These are phyloP conservation scores for Porphyrio hochstetteri DNA, from an alignment of 2,113 vertebrate genomes.

Conservation along the genomic window DNA sequence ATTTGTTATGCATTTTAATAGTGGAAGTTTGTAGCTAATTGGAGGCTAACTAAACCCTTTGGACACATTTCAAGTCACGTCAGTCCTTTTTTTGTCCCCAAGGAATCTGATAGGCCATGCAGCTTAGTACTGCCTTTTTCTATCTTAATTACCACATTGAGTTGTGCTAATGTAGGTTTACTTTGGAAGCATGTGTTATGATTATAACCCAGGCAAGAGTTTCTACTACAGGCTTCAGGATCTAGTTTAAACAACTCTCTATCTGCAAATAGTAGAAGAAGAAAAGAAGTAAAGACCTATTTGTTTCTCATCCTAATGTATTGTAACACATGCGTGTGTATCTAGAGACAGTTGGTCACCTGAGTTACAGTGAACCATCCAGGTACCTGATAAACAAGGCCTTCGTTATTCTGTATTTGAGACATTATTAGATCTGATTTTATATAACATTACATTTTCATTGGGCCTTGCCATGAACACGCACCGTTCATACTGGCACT, in stretches of 20 bases:
- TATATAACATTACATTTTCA: neutral
- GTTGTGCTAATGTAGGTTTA: constrained; percentile 71
- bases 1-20: constrained; percentile 83
- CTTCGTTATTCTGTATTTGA: neutral
- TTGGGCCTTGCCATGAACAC: neutral
- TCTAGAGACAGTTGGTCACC: neutral
- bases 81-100: constrained; percentile 70
- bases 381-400: neutral
- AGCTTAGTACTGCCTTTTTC: constrained; percentile 75
- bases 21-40: constrained; percentile 84
- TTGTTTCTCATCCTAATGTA: neutral
- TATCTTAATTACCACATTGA: constrained; percentile 85
- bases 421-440: neutral
- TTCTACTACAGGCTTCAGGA: constrained; percentile 14
- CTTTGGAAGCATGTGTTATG: constrained; percentile 63
- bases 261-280: constrained; percentile 7
- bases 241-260: constrained; percentile 27
- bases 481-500: neutral
- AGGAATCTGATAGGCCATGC: constrained; percentile 71
- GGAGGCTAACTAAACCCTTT: constrained; percentile 82
- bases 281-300: neutral
- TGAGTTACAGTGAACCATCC: neutral
- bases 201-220: constrained; percentile 56
- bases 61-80: constrained; percentile 77
- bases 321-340: neutral